These are phyloP conservation scores for Rhodeus uyekii DNA, from an alignment of 2,797 vertebrate genomes.

Conservation along the genomic window DNA sequence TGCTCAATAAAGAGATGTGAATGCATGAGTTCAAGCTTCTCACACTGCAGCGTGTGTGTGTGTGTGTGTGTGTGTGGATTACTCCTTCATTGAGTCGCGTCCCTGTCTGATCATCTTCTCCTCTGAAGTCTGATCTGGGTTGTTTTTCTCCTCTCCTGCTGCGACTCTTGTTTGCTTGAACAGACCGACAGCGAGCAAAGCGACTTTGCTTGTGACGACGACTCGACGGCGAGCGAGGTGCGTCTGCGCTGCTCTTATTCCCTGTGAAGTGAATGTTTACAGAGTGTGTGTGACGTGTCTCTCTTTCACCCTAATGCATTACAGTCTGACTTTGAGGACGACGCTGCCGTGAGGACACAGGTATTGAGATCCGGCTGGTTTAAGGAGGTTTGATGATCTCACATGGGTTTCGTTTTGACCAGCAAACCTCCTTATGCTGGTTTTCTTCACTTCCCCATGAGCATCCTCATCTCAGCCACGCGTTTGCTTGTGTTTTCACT, in stretches of 20 bases:
- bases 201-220: conserved; percentile 91
- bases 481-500: background rate
- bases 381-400: background rate
- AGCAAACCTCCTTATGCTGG: background rate
- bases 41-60: too few species aligned
- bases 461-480: background rate
- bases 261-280: background rate
- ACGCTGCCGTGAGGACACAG: conserved; percentile 90
- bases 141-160: conserved; percentile 80
- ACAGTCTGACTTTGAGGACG: conserved; percentile 95
- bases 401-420: background rate
- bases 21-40: too few species aligned
- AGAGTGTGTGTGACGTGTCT: background rate
- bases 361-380: conserved; percentile 69
- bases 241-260: conserved; percentile 65
- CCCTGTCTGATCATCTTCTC: background rate
- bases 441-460: background rate
- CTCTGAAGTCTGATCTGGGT: conserved; percentile 55
- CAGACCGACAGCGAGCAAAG: conserved; percentile 98
- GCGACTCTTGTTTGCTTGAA: conserved; percentile 73
- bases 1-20: too few species aligned
- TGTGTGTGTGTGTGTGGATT: background rate
- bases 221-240: conserved; percentile 96
- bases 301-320: conserved; percentile 63
- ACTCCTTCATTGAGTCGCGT: background rate